phyloP scores from a whole-genome alignment of 2,113 vertebrate species.

The Myrmophylax atrothorax region DNA sequence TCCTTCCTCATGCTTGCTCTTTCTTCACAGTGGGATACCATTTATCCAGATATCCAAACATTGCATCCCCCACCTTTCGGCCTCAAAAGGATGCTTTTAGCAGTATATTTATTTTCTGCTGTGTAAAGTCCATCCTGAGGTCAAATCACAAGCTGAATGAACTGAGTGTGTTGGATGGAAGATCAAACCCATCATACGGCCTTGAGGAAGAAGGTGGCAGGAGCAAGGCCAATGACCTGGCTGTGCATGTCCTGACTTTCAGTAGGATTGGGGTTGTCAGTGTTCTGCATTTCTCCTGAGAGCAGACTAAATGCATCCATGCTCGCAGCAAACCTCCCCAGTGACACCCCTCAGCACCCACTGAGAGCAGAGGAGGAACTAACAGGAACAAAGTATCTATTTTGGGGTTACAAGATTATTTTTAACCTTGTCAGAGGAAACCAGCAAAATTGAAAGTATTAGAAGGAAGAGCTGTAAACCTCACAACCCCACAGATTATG shows the following conservation, averaged over 20 bases:
- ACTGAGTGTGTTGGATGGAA: background rate
- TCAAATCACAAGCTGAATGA: rapidly evolving
- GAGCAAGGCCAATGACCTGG: background rate
- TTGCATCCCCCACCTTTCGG: background rate
- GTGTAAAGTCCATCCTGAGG: background rate
- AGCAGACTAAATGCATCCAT: background rate
- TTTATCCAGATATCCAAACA: background rate
- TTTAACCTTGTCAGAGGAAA: conserved; percentile 8
- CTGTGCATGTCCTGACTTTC: background rate
- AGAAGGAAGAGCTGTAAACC: background rate
- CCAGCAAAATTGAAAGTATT: background rate
- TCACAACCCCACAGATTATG: background rate
- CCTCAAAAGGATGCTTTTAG: background rate
- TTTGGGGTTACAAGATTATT: background rate
- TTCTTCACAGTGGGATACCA: background rate
- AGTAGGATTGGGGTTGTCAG: background rate
- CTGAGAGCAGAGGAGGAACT: background rate
- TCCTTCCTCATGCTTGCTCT: background rate
- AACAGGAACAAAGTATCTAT: background rate
- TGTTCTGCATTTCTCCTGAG: background rate
- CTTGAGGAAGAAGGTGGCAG: background rate
- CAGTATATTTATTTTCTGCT: background rate
- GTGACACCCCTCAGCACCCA: background rate
- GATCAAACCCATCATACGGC: background rate
- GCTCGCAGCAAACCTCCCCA: background rate